Evolutionary conservation across 1,140 invertebrate genomes (phyloP).

Genomic region (Cyphomyrmex costatus): DNA sequence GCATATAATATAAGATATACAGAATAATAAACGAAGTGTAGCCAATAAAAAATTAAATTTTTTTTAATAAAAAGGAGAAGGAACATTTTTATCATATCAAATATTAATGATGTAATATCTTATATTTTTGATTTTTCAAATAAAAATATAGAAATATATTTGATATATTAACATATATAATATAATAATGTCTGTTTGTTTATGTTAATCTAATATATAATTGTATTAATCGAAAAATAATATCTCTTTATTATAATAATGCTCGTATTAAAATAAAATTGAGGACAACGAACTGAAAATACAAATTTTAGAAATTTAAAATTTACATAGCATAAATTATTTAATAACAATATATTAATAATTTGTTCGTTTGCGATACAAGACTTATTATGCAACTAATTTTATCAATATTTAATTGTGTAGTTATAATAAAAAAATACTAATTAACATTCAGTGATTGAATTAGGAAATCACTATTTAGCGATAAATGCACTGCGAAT

Average conservation of each 20-base stretch:
- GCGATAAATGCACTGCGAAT: neutral
- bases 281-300: neutral
- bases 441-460: neutral
- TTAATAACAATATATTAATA: neutral
- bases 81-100: too few relatives aligned
- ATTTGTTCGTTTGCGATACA: neutral
- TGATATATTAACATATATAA: too few relatives aligned
- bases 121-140: neutral
- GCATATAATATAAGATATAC: neutral
- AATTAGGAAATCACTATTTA: neutral
- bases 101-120: neutral
- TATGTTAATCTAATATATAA: neutral
- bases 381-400: conserved; percentile 3
- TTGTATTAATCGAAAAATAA: neutral
- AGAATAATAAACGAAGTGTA: neutral
- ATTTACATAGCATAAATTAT: neutral
- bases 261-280: neutral
- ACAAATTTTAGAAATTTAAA: neutral
- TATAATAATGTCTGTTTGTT: neutral
- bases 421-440: neutral
- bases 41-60: neutral
- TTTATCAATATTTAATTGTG: neutral
- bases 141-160: neutral
- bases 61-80: too few relatives aligned
- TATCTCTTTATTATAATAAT: neutral